Base-by-base conservation (phyloP, 2,888 invertebrate species). In the Hyposoter dolosus region DNA sequence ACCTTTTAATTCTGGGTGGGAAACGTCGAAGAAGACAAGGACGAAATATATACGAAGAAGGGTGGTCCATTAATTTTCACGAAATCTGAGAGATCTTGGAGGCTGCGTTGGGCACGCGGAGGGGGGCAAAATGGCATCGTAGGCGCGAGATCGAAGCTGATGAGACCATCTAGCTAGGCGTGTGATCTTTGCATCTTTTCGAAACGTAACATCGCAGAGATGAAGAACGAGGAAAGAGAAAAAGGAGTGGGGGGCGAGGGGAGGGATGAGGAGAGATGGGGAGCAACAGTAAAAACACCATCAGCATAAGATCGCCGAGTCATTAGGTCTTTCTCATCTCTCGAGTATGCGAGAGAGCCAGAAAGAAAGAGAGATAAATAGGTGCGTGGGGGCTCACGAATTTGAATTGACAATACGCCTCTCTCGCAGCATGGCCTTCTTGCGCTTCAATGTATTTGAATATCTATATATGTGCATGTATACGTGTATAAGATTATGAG, bases 331-430 rank as follows among this genome's bases (percentile, higher is more conserved):
- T 71, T 68, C 72, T 82, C 74, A 78, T 78, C 78, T 68, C 63
- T 53, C 7, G 35, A 40, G 47, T 78, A 50, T 69, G 47, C 50
- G 35, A 60, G 76, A 80, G 23, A 65, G 76, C 68, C 35, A 82
- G 56, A 68, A 56, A 79, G 66, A 81, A 65, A 60, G 66, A 80
- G 47, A 50, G 19, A 50, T 23, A 65, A 23, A 72, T n/a, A 87
- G 81, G 72, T 88, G 88, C 86, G 88, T 88, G 88, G 88, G 88
- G 87, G 87, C 77, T 78, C 69, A 89, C 88, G 87, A 90, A 91
- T 91, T 90, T 89, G 90, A 91, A 90, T 90, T 87, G 91, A 88
- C 87, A 88, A 85, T 87, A 66, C 87, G 78, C 47, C 12, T 53
- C 68, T 40, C 69, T 74, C 86, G 23, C 80, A 72, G 72, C 82